Base-by-base conservation (phyloP, 2,797 vertebrate genomes). In the Mus spretus region DNA sequence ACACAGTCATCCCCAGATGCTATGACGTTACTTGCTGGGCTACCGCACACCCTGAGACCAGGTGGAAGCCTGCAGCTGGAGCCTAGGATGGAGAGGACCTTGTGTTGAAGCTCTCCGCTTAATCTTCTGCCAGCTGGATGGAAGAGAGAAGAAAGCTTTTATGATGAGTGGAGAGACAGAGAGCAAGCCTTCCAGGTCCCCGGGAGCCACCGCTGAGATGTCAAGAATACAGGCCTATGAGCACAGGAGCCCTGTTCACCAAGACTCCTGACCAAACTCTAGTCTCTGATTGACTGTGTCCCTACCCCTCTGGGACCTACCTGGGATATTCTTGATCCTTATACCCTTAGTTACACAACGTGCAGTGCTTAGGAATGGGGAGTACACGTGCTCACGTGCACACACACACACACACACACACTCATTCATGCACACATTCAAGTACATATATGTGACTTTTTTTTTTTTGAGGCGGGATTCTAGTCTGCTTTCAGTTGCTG, bases 11-110 rank as follows among this genome's bases (percentile, higher is more conserved):
- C 47, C 44, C 59, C 0, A 81, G 91, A 75, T 24, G 10, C 37
- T 4, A 1, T 0, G 5, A n/a, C 17, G 6, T 57, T 26, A 37
- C 12, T 28, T 61, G 22, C 47, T 47, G n/a, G 40, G 34, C 24
- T 70, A 4, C 0, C 0, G 22, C 78, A 65, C 24, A 12, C 59
- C 79, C 34, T 44, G 79, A 53, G 78, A 67, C 3, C 34, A 78
- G 61, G 31, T 14, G n/a, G 67, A 19, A 61, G 55, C 8, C 0
- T 0, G 19, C 12, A 24, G 55, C 65, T 15, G 82, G 15, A 86
- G 81, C 44, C 26, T 26, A n/a, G 12, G 88, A 63, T 63, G 20
- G 20, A 0, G 2, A 34, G 0, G 9, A 28, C 31, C 13, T 44
- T 8, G 6, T 70, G 80, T 53, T 22, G 2, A 34, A 91, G 57